Percentiles rank a stretch among this genome's conserved stretches.
Evolutionary conservation across 2,888 invertebrate genomes (phyloP).

Genomic region (Netelia inedita): DNA sequence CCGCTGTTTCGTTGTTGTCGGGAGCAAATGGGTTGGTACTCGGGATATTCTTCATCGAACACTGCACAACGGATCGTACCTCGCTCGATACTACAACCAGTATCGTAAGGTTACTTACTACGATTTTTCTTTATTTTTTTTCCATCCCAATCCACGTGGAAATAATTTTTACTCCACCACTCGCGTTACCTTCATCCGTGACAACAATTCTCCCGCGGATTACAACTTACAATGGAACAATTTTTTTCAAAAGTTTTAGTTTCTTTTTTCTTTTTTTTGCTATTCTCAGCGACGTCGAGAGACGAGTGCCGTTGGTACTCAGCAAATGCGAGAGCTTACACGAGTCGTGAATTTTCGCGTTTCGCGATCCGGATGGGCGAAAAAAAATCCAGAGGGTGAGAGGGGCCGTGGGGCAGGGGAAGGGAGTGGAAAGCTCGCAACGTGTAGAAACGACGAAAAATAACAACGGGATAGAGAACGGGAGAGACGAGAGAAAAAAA

Average conservation of each 20-base stretch:
- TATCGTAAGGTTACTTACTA: neutral
- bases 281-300: neutral
- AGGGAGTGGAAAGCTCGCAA: neutral
- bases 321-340: conserved; percentile 2
- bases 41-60: conserved; percentile 18
- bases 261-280: neutral
- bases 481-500: neutral
- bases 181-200: neutral
- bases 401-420: too few relatives aligned
- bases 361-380: conserved; percentile 12
- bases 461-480: conserved; percentile 21
- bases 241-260: neutral
- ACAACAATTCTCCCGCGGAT: conserved; percentile 16
- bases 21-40: conserved; percentile 7
- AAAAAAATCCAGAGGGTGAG: neutral
- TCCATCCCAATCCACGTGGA: neutral
- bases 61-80: conserved; percentile 3
- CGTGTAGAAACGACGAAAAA: conserved; percentile 19
- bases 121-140: neutral
- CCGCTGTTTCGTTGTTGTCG: neutral
- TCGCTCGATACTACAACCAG: neutral
- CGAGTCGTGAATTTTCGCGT: conserved; percentile 34
- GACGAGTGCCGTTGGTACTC: neutral
- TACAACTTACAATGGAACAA: conserved; percentile 26
- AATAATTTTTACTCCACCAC: neutral